Percentiles rank a stretch among this genome's conserved stretches.
Evolutionary conservation across 1,140 invertebrate genomes (phyloP).

Genomic region (Lithobius niger): DNA sequence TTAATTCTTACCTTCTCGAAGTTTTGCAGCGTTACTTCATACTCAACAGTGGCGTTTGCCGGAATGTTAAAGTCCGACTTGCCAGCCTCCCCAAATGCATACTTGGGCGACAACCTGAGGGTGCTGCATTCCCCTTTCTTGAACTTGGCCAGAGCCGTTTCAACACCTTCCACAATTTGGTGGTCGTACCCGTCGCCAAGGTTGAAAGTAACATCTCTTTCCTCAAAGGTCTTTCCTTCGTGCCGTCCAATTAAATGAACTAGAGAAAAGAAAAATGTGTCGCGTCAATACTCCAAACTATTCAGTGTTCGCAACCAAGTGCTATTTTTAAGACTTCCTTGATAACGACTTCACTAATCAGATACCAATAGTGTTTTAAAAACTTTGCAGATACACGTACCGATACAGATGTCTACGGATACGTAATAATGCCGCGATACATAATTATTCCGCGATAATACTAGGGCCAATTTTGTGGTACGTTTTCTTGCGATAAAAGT

Average conservation of each 20-base stretch:
- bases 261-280: too few species aligned
- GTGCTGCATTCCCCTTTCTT: slow-evolving; percentile 63
- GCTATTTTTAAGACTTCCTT: too few species aligned
- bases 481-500: too few species aligned
- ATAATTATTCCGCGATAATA: too few species aligned
- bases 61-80: slow-evolving; percentile 59
- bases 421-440: too few species aligned
- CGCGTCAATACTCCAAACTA: too few species aligned
- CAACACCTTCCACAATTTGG: slow-evolving; percentile 66
- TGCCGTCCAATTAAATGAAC: slow-evolving; percentile 64
- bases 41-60: slow-evolving; percentile 60
- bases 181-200: slow-evolving; percentile 71
- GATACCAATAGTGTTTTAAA: too few species aligned
- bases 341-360: too few species aligned
- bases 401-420: too few species aligned
- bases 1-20: slow-evolving; percentile 52
- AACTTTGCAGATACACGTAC: too few species aligned
- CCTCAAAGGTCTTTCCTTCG: slow-evolving; percentile 50
- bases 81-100: slow-evolving; percentile 65
- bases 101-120: slow-evolving; percentile 58
- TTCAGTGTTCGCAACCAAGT: too few species aligned
- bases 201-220: slow-evolving; percentile 62
- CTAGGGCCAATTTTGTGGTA: too few species aligned
- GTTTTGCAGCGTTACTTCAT: slow-evolving; percentile 60
- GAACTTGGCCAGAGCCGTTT: slow-evolving; percentile 70